Evolutionary conservation across 2,888 invertebrate genomes (phyloP).

Genomic region (Ophioninae sp.): DNA sequence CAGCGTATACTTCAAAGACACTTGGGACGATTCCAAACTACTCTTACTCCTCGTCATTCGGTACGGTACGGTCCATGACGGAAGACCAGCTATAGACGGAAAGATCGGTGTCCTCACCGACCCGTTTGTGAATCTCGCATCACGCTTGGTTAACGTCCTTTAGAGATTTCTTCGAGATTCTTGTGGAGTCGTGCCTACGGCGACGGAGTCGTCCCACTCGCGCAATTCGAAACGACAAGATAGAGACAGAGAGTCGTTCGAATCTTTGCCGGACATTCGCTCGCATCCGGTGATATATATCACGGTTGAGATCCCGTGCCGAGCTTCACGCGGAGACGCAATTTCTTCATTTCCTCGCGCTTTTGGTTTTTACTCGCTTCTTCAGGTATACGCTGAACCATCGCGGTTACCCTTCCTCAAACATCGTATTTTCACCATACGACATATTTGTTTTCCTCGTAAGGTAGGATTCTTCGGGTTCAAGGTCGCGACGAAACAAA

Average conservation of each 20-base stretch:
- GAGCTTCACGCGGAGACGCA: constrained; percentile 15
- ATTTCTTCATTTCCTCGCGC: constrained; percentile 64
- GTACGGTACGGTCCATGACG: constrained; percentile 43
- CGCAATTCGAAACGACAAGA: constrained; percentile 15
- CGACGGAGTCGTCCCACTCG: constrained; percentile 37
- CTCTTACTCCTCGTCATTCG: constrained; percentile 22
- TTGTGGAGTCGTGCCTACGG: constrained; percentile 32
- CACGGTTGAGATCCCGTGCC: constrained; percentile 64
- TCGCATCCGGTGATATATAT: constrained; percentile 77
- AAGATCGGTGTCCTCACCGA: constrained; percentile 51
- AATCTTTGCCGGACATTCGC: constrained; percentile 61
- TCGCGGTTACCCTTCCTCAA: constrained; percentile 67
- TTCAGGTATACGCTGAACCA: constrained; percentile 64
- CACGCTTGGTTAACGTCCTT: constrained; percentile 45
- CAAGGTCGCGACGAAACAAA: too few species aligned
- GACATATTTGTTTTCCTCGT: constrained; percentile 62
- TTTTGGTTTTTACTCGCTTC: constrained; percentile 74
- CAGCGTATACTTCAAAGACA: constrained; percentile 61
- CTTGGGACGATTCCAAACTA: constrained; percentile 1
- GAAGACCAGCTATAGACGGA: constrained; percentile 20
- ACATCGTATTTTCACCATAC: constrained; percentile 76
- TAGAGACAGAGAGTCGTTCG: constrained; percentile 23
- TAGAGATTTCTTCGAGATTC: constrained; percentile 61
- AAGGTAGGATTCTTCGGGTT: background rate
- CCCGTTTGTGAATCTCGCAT: constrained; percentile 34